These are phyloP conservation scores for Leptura quadrifasciata DNA, from an alignment of 2,888 invertebrate species.

Conservation along the genomic window DNA sequence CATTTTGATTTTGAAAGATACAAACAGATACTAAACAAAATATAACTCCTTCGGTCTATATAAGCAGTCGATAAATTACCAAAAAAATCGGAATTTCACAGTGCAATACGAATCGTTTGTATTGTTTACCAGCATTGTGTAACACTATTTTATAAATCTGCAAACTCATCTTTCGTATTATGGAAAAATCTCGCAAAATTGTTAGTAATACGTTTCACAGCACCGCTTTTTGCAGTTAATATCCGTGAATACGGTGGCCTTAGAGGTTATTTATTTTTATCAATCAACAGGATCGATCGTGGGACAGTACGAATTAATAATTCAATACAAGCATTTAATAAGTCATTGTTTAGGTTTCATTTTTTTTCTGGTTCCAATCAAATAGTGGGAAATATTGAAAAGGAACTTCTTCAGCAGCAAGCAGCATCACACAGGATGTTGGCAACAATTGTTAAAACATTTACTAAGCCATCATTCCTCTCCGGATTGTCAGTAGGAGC, in stretches of 20 bases:
- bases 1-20: slow-evolving; percentile 18
- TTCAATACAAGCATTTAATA: too few relatives aligned
- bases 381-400: too few relatives aligned
- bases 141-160: slow-evolving; percentile 17
- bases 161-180: slow-evolving; percentile 30
- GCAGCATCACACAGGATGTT: too few relatives aligned
- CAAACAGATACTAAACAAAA: background rate
- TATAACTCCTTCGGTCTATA: slow-evolving; percentile 1
- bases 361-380: too few relatives aligned
- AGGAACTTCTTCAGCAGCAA: too few relatives aligned
- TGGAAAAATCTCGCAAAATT: slow-evolving; percentile 9
- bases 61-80: slow-evolving; percentile 16
- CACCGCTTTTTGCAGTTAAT: slow-evolving; percentile 5
- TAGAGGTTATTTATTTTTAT: slow-evolving; percentile 11
- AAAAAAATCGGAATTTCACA: slow-evolving; percentile 34
- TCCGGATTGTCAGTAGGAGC: too few relatives aligned
- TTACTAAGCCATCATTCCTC: too few relatives aligned
- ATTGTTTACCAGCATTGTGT: slow-evolving; percentile 31
- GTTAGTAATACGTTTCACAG: slow-evolving; percentile 11
- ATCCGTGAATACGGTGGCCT: slow-evolving; percentile 13
- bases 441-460: too few relatives aligned
- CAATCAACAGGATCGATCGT: background rate
- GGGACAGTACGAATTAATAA: background rate
- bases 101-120: slow-evolving; percentile 22
- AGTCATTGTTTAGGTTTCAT: too few relatives aligned